Evolutionary conservation across 2,797 vertebrate species (phyloP).

Genomic region (Valencia hispanica): DNA sequence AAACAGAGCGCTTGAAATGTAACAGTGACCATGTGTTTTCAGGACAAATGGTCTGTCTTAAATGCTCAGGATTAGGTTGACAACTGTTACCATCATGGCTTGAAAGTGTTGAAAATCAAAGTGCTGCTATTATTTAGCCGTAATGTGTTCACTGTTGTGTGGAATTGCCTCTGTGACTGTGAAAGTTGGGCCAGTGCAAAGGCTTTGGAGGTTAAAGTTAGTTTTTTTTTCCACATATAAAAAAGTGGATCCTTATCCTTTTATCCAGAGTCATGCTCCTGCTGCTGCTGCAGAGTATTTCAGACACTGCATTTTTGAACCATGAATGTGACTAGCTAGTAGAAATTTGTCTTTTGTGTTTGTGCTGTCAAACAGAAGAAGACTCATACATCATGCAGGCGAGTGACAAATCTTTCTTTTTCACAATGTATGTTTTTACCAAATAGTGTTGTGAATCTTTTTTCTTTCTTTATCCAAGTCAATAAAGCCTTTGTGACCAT

Average conservation of each 20-base stretch:
- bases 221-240: constrained; percentile 33
- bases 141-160: constrained; percentile 40
- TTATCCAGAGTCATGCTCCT: constrained; percentile 1
- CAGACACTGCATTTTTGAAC: constrained; percentile 27
- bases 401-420: constrained; percentile 46
- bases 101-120: constrained; percentile 21
- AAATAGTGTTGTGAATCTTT: constrained; percentile 21
- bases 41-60: constrained; percentile 39
- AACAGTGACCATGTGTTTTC: constrained; percentile 11
- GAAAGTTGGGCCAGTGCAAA: constrained; percentile 53
- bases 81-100: constrained; percentile 35
- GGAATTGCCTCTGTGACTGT: constrained; percentile 38
- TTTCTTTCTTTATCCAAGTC: constrained; percentile 20
- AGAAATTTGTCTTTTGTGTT: constrained; percentile 49
- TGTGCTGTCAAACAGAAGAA: constrained; percentile 32
- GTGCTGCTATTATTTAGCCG: constrained; percentile 18
- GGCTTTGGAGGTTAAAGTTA: constrained; percentile 54
- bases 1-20: constrained; percentile 14
- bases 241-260: constrained; percentile 12
- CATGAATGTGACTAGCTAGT: constrained; percentile 45
- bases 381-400: constrained; percentile 55
- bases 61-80: constrained; percentile 30
- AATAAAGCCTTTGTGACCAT: constrained; percentile 16
- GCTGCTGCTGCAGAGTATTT: neutral
- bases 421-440: constrained; percentile 31